A percentile compares a stretch with the other conserved stretches of the same genome.
Evolutionary conservation across 2,888 invertebrate species (phyloP).

Genomic region (Caenorhabditis uteleia): DNA sequence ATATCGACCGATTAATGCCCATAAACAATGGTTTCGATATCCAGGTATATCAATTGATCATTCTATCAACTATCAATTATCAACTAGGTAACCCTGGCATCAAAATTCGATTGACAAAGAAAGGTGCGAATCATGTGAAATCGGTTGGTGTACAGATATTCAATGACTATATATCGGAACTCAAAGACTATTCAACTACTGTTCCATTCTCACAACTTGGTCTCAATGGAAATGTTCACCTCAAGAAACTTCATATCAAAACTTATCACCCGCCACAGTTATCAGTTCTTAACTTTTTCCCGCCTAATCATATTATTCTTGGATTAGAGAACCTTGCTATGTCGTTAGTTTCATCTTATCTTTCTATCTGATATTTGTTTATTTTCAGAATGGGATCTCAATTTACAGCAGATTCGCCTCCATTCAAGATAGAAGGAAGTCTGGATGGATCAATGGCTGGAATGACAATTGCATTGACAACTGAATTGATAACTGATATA

Average conservation of each 20-base stretch:
- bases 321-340: conserved; percentile 63
- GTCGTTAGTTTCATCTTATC: conserved; percentile 37
- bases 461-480: conserved; percentile 60
- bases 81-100: conserved; percentile 63
- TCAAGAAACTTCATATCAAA: conserved; percentile 57
- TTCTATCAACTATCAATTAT: neutral
- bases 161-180: conserved; percentile 61
- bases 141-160: conserved; percentile 63
- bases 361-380: neutral
- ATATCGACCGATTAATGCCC: conserved; percentile 15
- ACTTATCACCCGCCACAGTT: conserved; percentile 59
- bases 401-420: conserved; percentile 31
- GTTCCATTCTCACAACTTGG: conserved; percentile 62
- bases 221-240: conserved; percentile 55
- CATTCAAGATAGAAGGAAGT: conserved; percentile 43
- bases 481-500: conserved; percentile 49
- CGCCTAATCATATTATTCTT: conserved; percentile 58
- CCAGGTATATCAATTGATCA: too few relatives aligned
- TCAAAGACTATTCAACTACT: conserved; percentile 45
- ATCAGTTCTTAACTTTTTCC: conserved; percentile 62
- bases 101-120: conserved; percentile 63
- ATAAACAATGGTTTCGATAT: conserved; percentile 35
- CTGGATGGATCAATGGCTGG: conserved; percentile 59
- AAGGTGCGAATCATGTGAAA: conserved; percentile 67
- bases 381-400: conserved; percentile 21